Conservation (phyloP, 2,797 vertebrate genomes). For the Platalea minor region DNA sequence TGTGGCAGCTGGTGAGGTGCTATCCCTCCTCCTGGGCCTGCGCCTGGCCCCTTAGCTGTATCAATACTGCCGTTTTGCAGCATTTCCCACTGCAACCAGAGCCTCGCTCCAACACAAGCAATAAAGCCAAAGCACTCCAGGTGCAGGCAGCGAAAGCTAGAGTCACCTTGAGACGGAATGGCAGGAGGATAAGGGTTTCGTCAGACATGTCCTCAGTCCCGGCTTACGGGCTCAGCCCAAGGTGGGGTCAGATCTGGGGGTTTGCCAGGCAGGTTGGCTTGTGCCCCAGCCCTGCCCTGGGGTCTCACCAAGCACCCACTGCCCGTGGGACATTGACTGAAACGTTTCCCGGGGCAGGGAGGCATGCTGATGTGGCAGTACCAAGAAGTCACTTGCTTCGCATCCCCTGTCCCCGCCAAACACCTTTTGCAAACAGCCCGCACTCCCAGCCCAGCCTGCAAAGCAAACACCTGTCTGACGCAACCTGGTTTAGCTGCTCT, state of each 20-base stretch:
- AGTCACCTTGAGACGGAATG: not conserved
- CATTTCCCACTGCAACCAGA: not conserved
- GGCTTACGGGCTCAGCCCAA: not conserved
- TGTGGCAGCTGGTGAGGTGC: not conserved
- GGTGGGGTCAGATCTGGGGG: not conserved
- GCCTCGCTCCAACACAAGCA: not conserved
- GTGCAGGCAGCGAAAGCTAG: not conserved
- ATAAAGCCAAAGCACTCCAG: not conserved
- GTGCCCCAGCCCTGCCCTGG: not conserved
- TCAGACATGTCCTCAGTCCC: not conserved
- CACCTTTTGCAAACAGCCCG: slow-evolving; percentile 24
- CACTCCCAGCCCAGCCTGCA: slow-evolving; percentile 51
- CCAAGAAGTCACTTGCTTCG: not conserved
- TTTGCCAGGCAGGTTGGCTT: not conserved
- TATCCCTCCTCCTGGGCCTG: not conserved
- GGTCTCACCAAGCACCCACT: not conserved
- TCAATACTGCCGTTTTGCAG: not conserved
- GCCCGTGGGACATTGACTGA: fast-evolving
- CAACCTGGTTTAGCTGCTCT: not conserved
- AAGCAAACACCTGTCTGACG: slow-evolving; percentile 48
- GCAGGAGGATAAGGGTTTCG: not conserved
- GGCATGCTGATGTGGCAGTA: not conserved
- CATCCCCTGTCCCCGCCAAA: not conserved
- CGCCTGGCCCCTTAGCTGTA: not conserved
- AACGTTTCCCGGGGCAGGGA: not conserved